Evolutionary conservation across 1,140 invertebrate species (phyloP).

Genomic region (Cepaea nemoralis): DNA sequence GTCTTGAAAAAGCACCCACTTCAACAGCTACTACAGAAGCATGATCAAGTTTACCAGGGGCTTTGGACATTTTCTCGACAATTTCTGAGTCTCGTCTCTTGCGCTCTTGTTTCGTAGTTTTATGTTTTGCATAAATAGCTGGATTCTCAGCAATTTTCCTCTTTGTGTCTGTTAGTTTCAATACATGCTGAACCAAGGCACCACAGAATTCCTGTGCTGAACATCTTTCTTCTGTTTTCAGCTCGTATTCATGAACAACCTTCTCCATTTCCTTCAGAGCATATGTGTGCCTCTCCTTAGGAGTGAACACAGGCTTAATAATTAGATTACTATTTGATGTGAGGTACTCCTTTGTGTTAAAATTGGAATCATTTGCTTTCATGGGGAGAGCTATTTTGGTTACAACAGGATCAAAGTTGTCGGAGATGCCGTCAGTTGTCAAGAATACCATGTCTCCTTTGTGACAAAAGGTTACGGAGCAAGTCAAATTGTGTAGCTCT

Average conservation of each 20-base stretch:
- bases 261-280: constrained; percentile 72
- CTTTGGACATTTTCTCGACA: constrained; percentile 70
- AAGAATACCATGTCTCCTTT: constrained; percentile 89
- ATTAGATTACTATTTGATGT: constrained; percentile 45
- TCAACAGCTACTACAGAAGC: constrained; percentile 88
- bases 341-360: constrained; percentile 35
- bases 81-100: constrained; percentile 67
- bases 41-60: constrained; percentile 94
- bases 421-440: constrained; percentile 90
- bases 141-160: constrained; percentile 70
- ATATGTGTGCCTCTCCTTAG: constrained; percentile 70
- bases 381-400: constrained; percentile 86
- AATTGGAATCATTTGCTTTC: constrained; percentile 57
- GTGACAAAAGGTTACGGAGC: constrained; percentile 88
- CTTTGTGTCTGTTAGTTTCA: constrained; percentile 68
- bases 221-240: constrained; percentile 65
- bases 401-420: constrained; percentile 94
- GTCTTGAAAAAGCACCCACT: constrained; percentile 71
- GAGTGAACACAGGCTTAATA: constrained; percentile 69
- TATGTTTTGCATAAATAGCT: constrained; percentile 63
- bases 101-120: constrained; percentile 64
- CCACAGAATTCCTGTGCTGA: constrained; percentile 71
- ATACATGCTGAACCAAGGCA: constrained; percentile 69
- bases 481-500: constrained; percentile 90
- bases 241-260: constrained; percentile 69